Evolutionary conservation across 2,888 invertebrate species (phyloP), one percentile per base, ranked within the genome.

Genomic region (Congeria kusceri): DNA sequence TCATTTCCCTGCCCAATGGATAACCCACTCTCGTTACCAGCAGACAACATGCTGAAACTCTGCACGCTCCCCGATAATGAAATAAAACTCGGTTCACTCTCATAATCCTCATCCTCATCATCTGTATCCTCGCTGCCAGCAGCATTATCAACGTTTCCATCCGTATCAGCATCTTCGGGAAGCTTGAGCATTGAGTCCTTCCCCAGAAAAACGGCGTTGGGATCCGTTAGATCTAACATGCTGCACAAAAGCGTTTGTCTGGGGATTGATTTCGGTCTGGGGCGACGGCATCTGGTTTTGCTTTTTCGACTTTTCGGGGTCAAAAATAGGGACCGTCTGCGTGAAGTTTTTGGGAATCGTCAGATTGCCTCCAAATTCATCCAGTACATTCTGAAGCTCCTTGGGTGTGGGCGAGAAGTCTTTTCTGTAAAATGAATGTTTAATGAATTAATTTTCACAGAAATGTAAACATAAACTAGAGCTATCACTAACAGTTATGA

Each of bases 321-420:
- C 77, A 78, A 95, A 96, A 0, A 95, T 93, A 53, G 95, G 95
- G 0, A 96, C 97, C 18, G 97, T 98, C 86, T 94, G 95, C 25
- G 94, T 94, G 94, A 99, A 99, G 94, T 96, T 96, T 0, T 95
- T 93, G 0, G 97, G 97, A 69, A 99, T 95, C 61, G 92, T 93
- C 62, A 98, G 94, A 88, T 96, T 94, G 67, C 95, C 94, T 47
- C 95, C 94, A 91, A 98, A 96, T 91, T 96, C 95, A 57, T 94
- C 93, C 0, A 94, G 88, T 7, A 97, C 94, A 25, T 94, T 93
- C 23, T 95, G 94, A 82, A 96, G 95, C 91, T 98, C 98, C 73
- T 96, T 96, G 65, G 95, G 94, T 9, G 96, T 96, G 23, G 97
- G 97, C 65, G 95, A 95, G 91, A 96, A 97, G 82, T 95, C 94